Percentiles rank a stretch among this genome's conserved stretches.
These are phyloP conservation scores for Eumerus sabulonum DNA, from an alignment of 2,888 invertebrate species.

Conservation along the genomic window DNA sequence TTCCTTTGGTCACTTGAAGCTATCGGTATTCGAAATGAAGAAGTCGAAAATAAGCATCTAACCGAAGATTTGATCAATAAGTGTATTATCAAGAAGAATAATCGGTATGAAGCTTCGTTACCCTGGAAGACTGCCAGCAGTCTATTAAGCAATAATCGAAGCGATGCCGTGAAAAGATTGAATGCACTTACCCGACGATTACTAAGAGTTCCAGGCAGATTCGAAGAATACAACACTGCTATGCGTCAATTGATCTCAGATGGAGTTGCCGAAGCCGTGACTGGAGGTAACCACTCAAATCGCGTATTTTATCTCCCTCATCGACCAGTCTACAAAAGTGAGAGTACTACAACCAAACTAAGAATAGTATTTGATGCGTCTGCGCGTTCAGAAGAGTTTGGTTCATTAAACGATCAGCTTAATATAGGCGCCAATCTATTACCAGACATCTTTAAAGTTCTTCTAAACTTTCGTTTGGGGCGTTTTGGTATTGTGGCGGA, in stretches of 20 bases:
- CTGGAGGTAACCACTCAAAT: too few relatives aligned
- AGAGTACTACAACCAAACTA: too few relatives aligned
- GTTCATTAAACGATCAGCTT: constrained; percentile 36
- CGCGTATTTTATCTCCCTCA: constrained; percentile 16
- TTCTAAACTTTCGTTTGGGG: constrained; percentile 26
- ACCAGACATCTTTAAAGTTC: constrained; percentile 25
- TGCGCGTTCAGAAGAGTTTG: neutral
- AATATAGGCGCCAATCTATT: constrained; percentile 33
- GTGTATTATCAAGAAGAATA: constrained; percentile 12
- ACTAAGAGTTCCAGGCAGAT: constrained; percentile 3
- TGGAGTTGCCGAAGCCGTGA: constrained; percentile 12
- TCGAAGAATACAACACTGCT: constrained; percentile 12
- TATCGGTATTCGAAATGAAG: constrained; percentile 13
- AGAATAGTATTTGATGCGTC: too few relatives aligned
- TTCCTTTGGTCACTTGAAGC: constrained; percentile 23
- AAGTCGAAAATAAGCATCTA: neutral
- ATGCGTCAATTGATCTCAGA: neutral
- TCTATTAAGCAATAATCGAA: neutral
- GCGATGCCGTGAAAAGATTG: constrained; percentile 5
- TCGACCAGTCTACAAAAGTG: neutral
- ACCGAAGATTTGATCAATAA: constrained; percentile 8
- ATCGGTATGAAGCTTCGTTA: constrained; percentile 6
- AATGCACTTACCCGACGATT: constrained; percentile 5
- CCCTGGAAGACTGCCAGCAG: constrained; percentile 28
- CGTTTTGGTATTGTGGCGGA: constrained; percentile 20